phyloP scores from a whole-genome alignment of 2,888 invertebrate species.

The Gerris lacustris region DNA sequence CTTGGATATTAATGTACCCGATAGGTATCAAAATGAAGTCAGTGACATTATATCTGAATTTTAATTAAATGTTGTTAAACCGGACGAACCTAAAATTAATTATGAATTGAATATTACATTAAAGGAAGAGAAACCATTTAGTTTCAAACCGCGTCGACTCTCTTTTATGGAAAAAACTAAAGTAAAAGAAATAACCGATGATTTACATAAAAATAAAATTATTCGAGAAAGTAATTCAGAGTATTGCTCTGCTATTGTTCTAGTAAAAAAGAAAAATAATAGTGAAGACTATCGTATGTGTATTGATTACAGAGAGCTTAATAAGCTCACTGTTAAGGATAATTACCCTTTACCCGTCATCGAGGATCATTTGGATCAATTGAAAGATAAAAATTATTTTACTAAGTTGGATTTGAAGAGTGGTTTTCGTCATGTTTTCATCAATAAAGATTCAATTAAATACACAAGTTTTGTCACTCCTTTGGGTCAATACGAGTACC shows the following conservation, averaged over 20 bases:
- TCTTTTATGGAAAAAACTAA: slow-evolving; percentile 9
- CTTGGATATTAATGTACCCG: neutral
- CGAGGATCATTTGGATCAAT: no score
- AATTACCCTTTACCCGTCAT: no score
- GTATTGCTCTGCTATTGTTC: slow-evolving; percentile 11
- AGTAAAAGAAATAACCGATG: slow-evolving; percentile 13
- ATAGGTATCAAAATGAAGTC: neutral
- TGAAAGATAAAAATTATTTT: no score
- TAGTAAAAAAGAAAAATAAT: slow-evolving; percentile 12
- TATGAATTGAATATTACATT: slow-evolving; percentile 14
- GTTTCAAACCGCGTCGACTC: slow-evolving; percentile 12
- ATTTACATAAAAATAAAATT: slow-evolving; percentile 6
- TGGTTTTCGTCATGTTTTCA: no score
- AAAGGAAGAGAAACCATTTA: slow-evolving; percentile 5
- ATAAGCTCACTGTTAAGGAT: no score
- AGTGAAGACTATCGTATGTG: slow-evolving; percentile 10
- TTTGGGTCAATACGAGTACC: no score
- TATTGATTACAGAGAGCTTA: no score
- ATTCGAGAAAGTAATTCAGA: slow-evolving; percentile 12
- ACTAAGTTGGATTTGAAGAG: no score
- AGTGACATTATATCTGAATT: neutral
- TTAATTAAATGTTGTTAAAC: neutral
- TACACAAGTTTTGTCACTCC: no score
- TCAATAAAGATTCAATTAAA: no score
- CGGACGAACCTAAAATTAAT: neutral